Base-by-base conservation (phyloP, 2,888 invertebrate genomes). In the Calliopum simillimum region DNA sequence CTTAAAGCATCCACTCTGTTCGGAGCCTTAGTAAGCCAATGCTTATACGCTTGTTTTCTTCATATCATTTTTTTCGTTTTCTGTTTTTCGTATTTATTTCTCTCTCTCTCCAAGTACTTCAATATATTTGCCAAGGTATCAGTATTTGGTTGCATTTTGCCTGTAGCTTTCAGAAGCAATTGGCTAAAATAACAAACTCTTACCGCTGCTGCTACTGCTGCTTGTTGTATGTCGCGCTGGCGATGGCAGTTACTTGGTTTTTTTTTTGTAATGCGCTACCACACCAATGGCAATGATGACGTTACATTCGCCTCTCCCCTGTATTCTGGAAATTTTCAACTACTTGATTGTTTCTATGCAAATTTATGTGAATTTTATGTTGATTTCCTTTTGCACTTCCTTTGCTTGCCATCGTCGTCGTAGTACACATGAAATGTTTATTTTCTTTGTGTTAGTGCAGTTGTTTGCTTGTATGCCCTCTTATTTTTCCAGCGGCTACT, bases 301-400 rank as follows among this genome's bases (percentile, higher is more conserved):
- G 33, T 8, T 33, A 33, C 33, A 33, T 33, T 2, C 33, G 33
- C 8, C 33, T 8, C 33, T 33, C 2, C 33, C 8, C 2, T 33
- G 8, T 8, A 33, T 8, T 33, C 33, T 33, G 8, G 8, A 33
- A 33, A 33, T 33, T 8, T 33, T 33, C 33, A 33, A 33, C 6
- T 64, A 66, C 69, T 70, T 76, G 79, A 79, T 79, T 79, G 78
- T 78, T 79, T 79, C 76, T 78, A 79, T 79, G 79, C 76, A 79
- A 80, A 79, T 79, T 78, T 76, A 78, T 74, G 75, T 74, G 76
- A 75, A 76, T 77, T 79, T 78, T 78, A 78, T 80, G 77, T 71
- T 76, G 76, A 79, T 79, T 78, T 62, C 63, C 59, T 56, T 66
- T 55, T n/a, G 25, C 21, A 23, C 25, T 47, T 46, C 46, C 19